These are phyloP conservation scores for Telmatochromis brichardi DNA, from an alignment of 2,113 vertebrate genomes.

Conservation along the genomic window DNA sequence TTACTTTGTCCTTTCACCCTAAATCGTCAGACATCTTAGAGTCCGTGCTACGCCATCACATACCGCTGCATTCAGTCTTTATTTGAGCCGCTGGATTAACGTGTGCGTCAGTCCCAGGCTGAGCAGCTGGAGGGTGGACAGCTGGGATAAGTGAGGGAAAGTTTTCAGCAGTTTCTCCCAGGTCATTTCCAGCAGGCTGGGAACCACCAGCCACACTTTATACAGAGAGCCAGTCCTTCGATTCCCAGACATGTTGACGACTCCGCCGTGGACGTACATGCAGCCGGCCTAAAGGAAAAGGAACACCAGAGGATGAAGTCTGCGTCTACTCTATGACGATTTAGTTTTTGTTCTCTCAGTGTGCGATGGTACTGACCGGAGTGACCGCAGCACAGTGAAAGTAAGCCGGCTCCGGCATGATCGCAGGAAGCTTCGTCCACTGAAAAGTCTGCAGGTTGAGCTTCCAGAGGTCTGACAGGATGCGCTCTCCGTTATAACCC, in stretches of 20 bases:
- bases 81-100: conserved; percentile 91
- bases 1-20: background rate
- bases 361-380: conserved; percentile 74
- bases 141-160: conserved; percentile 81
- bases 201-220: conserved; percentile 96
- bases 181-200: conserved; percentile 93
- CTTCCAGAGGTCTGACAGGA: conserved; percentile 93
- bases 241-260: conserved; percentile 94
- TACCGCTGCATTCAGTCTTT: background rate
- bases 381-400: conserved; percentile 98
- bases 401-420: conserved; percentile 95
- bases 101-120: conserved; percentile 91
- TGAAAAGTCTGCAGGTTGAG: conserved; percentile 86
- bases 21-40: background rate
- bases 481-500: conserved; percentile 91
- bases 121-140: conserved; percentile 85
- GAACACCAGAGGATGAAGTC: background rate
- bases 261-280: conserved; percentile 97
- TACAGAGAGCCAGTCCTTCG: conserved; percentile 91
- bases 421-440: conserved; percentile 86
- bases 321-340: accelerated
- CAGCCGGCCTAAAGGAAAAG: conserved; percentile 81
- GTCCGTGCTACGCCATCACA: background rate
- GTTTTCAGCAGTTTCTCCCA: conserved; percentile 90
- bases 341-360: background rate